A percentile compares a stretch with the other conserved stretches of the same genome.
These are phyloP conservation scores for Acanthosepion esculentum DNA, from an alignment of 2,888 invertebrate genomes.

Conservation along the genomic window DNA sequence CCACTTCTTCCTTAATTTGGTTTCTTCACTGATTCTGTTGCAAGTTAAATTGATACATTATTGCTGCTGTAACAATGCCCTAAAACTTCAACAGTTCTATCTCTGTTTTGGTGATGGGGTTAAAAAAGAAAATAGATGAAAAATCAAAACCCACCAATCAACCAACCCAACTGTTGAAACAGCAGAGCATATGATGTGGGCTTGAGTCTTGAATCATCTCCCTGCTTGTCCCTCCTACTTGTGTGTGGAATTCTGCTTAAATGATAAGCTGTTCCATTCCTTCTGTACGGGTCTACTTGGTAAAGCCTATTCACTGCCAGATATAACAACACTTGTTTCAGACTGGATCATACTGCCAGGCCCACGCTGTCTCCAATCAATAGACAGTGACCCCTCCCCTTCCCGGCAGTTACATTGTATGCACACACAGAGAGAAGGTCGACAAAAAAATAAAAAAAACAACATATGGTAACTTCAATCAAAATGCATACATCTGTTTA, in stretches of 20 bases:
- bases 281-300: constrained; percentile 33
- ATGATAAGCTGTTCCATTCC: constrained; percentile 13
- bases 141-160: constrained; percentile 4
- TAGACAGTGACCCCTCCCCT: background rate
- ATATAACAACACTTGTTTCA: constrained; percentile 33
- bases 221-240: constrained; percentile 21
- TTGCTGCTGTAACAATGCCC: background rate
- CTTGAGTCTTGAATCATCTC: constrained; percentile 4
- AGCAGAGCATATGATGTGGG: background rate
- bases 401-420: background rate
- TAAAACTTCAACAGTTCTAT: background rate
- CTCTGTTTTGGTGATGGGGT: background rate
- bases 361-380: constrained; percentile 1
- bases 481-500: background rate
- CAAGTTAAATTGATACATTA: background rate
- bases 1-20: background rate
- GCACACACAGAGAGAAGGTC: constrained; percentile 21
- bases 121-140: background rate
- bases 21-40: background rate
- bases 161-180: background rate
- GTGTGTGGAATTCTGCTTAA: background rate
- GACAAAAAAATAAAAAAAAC: background rate
- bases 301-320: constrained; percentile 33
- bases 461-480: constrained; percentile 33
- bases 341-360: constrained; percentile 8